phyloP scores from a whole-genome alignment of 2,888 invertebrate genomes.

The Onthophagus sagittarius region DNA sequence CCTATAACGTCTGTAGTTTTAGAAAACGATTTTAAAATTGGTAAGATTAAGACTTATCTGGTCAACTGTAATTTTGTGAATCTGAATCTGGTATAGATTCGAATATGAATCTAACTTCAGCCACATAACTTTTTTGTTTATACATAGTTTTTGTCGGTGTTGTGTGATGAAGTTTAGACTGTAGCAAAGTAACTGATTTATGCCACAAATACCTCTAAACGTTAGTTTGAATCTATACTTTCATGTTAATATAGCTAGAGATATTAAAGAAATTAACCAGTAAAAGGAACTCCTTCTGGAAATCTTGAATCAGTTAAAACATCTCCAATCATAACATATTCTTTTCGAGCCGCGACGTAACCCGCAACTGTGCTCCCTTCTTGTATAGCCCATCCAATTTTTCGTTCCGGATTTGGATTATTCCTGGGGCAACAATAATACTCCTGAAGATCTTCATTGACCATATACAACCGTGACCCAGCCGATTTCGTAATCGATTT shows the following conservation, averaged over 20 bases:
- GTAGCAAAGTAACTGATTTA: too few relatives aligned
- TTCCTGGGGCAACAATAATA: slow-evolving; percentile 54
- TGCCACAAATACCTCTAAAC: too few relatives aligned
- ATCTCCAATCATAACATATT: slow-evolving; percentile 55
- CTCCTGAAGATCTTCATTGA: slow-evolving; percentile 53
- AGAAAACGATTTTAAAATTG: too few relatives aligned
- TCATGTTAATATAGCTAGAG: not conserved
- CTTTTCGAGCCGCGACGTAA: slow-evolving; percentile 56
- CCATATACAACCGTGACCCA: slow-evolving; percentile 57
- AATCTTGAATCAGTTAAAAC: slow-evolving; percentile 56
- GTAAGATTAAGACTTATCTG: too few relatives aligned
- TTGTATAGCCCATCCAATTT: slow-evolving; percentile 57
- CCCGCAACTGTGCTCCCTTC: slow-evolving; percentile 56
- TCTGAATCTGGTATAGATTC: too few relatives aligned
- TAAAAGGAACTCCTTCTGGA: slow-evolving; percentile 53
- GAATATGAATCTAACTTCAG: too few relatives aligned
- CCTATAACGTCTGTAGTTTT: too few relatives aligned
- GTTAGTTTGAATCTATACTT: too few relatives aligned
- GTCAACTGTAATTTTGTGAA: too few relatives aligned
- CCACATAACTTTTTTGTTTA: too few relatives aligned
- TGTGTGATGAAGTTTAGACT: too few relatives aligned
- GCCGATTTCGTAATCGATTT: slow-evolving; percentile 55
- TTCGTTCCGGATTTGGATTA: slow-evolving; percentile 51
- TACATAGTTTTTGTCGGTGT: too few relatives aligned
- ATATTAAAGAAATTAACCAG: slow-evolving; percentile 27